A percentile compares a stretch with the other conserved stretches of the same genome.
Conservation (phyloP, 2,797 vertebrate genomes). For the Sebastes kiyomatsui region DNA sequence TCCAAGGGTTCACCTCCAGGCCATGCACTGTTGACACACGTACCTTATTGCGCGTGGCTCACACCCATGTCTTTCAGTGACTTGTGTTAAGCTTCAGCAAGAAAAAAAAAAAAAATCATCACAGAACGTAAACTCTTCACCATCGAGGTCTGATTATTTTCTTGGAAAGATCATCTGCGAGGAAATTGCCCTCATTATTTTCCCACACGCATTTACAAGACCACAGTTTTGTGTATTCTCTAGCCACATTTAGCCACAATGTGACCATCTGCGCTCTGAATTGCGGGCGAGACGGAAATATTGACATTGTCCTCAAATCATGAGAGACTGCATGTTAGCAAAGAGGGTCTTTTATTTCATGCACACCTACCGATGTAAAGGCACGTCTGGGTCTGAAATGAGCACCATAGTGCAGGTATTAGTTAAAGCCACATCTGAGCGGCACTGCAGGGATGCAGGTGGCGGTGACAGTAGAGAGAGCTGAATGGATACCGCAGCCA, state of each 20-base stretch:
- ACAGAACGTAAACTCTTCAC: conserved; percentile 15
- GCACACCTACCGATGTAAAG: conserved; percentile 40
- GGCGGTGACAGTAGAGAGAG: conserved; percentile 61
- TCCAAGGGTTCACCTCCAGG: conserved; percentile 75
- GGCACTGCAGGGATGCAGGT: conserved; percentile 63
- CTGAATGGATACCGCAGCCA: conserved; percentile 49
- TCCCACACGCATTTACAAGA: not conserved
- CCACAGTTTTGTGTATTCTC: not conserved
- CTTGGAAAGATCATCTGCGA: not conserved
- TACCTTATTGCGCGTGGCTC: conserved; percentile 71
- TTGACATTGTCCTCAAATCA: conserved; percentile 43
- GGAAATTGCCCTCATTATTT: not conserved
- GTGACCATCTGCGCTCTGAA: conserved; percentile 68
- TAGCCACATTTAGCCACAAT: conserved; percentile 32
- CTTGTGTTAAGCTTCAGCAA: conserved; percentile 17
- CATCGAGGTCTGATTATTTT: conserved; percentile 13
- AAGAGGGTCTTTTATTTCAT: conserved; percentile 67
- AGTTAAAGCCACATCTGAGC: conserved; percentile 75
- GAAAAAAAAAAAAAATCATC: conserved; percentile 34
- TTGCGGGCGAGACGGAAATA: conserved; percentile 40
- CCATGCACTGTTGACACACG: conserved; percentile 79
- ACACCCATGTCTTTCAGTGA: conserved; percentile 70
- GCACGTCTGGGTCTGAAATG: conserved; percentile 57
- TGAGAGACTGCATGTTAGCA: conserved; percentile 35
- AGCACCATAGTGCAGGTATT: conserved; percentile 54